Conservation (phyloP, 1,140 invertebrate species). For the Drosophila nasuta region DNA sequence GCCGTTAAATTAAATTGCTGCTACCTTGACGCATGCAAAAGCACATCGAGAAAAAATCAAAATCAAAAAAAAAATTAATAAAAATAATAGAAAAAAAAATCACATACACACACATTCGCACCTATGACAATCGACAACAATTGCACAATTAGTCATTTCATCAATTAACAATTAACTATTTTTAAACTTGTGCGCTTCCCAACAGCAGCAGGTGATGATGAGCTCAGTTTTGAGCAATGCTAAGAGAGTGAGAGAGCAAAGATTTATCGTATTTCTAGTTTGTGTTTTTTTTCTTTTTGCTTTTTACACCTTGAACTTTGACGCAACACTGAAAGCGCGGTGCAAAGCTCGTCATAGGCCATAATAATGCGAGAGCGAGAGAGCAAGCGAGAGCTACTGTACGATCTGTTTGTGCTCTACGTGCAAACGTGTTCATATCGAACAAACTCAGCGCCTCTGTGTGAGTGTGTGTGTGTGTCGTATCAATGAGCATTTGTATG, state of each 20-base stretch:
- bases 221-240: conserved; percentile 61
- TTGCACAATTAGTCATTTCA: conserved; percentile 78
- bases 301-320: conserved; percentile 76
- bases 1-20: conserved; percentile 64
- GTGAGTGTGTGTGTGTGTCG: conserved; percentile 1
- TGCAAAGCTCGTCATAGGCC: conserved; percentile 33
- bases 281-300: too few relatives aligned
- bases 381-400: neutral
- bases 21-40: conserved; percentile 52
- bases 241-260: conserved; percentile 26
- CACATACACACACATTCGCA: conserved; percentile 14
- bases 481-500: conserved; percentile 38
- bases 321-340: conserved; percentile 48
- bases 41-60: conserved; percentile 1
- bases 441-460: neutral
- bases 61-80: conserved; percentile 13
- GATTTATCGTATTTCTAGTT: conserved; percentile 47
- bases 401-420: conserved; percentile 7
- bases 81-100: conserved; percentile 23
- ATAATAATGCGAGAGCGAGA: conserved; percentile 5
- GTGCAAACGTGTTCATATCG: conserved; percentile 27
- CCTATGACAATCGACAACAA: conserved; percentile 32
- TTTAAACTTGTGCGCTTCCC: conserved; percentile 60
- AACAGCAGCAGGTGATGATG: conserved; percentile 34
- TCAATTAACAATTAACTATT: conserved; percentile 81